Conservation (phyloP, 2,797 vertebrate species). For the Pangasius larnaudii region DNA sequence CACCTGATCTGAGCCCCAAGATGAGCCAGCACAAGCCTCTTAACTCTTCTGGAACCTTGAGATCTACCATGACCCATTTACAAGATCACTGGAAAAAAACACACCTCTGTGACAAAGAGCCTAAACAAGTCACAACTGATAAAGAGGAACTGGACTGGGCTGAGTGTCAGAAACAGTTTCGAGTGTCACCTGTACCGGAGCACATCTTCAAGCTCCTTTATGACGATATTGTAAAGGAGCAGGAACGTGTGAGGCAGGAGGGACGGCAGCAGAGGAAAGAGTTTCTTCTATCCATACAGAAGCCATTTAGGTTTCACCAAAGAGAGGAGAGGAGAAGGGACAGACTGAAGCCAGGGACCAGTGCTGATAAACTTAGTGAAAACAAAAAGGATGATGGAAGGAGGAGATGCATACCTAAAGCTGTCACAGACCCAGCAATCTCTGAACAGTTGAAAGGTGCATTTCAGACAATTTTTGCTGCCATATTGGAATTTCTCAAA, state of each 20-base stretch:
- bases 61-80: slow-evolving; percentile 72
- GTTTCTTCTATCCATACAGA: slow-evolving; percentile 84
- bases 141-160: slow-evolving; percentile 80
- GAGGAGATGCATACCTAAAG: slow-evolving; percentile 73
- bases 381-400: slow-evolving; percentile 58
- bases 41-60: slow-evolving; percentile 66
- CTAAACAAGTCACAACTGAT: slow-evolving; percentile 46
- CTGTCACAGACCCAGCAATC: slow-evolving; percentile 69
- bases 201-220: slow-evolving; percentile 83
- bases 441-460: slow-evolving; percentile 83
- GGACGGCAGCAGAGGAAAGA: slow-evolving; percentile 83
- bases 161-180: slow-evolving; percentile 90
- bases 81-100: slow-evolving; percentile 70
- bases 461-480: slow-evolving; percentile 35
- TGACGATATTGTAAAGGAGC: slow-evolving; percentile 78
- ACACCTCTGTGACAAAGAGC: slow-evolving; percentile 71
- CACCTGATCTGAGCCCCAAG: slow-evolving; percentile 68
- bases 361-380: slow-evolving; percentile 59
- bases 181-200: slow-evolving; percentile 82
- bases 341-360: slow-evolving; percentile 67
- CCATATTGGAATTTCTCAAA: neutral
- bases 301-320: slow-evolving; percentile 88
- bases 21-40: slow-evolving; percentile 55
- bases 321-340: slow-evolving; percentile 82
- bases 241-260: slow-evolving; percentile 78